Percentiles rank a stretch among this genome's conserved stretches.
Evolutionary conservation across 2,888 invertebrate genomes (phyloP).

Genomic region (Perdita meconis): DNA sequence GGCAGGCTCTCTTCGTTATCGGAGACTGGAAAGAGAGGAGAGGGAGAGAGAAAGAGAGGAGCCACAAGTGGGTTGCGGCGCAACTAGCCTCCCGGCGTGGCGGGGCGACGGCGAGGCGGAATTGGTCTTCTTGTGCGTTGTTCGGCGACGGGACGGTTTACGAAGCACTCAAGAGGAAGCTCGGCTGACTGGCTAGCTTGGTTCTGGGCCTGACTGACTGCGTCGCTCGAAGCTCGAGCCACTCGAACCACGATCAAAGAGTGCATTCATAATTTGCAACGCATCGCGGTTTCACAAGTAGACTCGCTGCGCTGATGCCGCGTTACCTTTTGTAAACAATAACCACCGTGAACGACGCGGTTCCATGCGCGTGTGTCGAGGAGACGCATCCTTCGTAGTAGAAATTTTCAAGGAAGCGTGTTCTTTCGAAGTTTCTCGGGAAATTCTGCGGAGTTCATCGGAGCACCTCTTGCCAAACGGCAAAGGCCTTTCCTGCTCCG

Average conservation of each 20-base stretch:
- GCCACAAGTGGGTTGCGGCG: constrained; percentile 39
- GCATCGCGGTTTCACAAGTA: constrained; percentile 55
- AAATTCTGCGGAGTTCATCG: too few relatives aligned
- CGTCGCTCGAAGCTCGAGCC: constrained; percentile 35
- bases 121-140: constrained; percentile 52
- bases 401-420: too few relatives aligned
- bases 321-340: constrained; percentile 57
- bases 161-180: constrained; percentile 56
- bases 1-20: constrained; percentile 42
- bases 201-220: constrained; percentile 11
- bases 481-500: too few relatives aligned
- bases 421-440: too few relatives aligned
- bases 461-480: too few relatives aligned
- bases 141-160: constrained; percentile 54
- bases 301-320: constrained; percentile 26
- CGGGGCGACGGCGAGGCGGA: constrained; percentile 25
- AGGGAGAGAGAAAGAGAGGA: constrained; percentile 8
- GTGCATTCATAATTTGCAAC: constrained; percentile 67
- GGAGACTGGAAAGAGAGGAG: constrained; percentile 32
- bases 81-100: background rate
- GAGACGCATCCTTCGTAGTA: constrained; percentile 1
- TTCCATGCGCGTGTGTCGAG: constrained; percentile 7
- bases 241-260: constrained; percentile 67
- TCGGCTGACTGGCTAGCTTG: too few relatives aligned
- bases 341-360: constrained; percentile 33